These are phyloP conservation scores for Callithrix jacchus DNA, from an alignment of 2,113 vertebrate genomes.

Conservation along the genomic window DNA sequence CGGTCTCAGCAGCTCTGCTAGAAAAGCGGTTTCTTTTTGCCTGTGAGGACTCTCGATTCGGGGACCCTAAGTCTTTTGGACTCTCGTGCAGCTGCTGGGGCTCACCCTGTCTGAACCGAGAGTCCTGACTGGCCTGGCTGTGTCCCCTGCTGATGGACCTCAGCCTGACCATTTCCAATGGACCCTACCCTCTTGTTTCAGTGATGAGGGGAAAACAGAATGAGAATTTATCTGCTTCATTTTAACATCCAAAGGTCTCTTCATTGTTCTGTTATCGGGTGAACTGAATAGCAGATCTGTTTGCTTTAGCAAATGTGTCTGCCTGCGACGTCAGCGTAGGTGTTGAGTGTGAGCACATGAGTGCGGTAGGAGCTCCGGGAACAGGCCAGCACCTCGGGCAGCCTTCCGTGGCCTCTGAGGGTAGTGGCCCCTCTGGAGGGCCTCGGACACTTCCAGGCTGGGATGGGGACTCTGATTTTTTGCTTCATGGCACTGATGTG, in stretches of 20 bases:
- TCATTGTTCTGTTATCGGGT: neutral
- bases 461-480: accelerated
- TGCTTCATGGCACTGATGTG: accelerated
- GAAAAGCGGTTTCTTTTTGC: neutral
- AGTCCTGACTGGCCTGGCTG: accelerated
- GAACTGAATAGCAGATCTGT: accelerated
- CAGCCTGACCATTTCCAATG: accelerated
- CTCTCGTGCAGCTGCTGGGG: accelerated
- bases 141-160: neutral
- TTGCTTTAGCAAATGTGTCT: neutral
- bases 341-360: accelerated
- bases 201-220: accelerated
- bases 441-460: neutral
- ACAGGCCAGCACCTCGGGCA: accelerated
- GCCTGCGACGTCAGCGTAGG: accelerated
- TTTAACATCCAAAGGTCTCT: neutral
- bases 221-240: accelerated
- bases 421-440: neutral
- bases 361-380: accelerated
- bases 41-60: accelerated
- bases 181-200: accelerated
- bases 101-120: accelerated
- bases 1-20: accelerated
- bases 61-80: neutral
- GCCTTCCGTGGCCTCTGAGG: accelerated